Evolutionary conservation across 2,888 invertebrate species (phyloP), one percentile per base, ranked within the genome.

Genomic region (Chrysolina oricalcia): DNA sequence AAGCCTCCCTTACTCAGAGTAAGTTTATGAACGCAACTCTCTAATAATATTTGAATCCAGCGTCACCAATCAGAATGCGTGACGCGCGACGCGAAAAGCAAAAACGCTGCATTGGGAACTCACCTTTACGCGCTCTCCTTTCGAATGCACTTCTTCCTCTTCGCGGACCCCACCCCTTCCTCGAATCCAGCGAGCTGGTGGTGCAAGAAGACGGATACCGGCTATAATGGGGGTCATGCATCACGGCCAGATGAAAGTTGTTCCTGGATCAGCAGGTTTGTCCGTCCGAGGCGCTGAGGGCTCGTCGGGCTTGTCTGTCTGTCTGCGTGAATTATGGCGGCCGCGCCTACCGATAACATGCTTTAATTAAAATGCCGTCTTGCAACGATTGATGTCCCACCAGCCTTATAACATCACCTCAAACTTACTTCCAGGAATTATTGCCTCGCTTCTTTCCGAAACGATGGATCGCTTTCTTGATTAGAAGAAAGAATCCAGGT

Each of bases 331-430:
- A 85, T 86, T 89, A 89, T 87, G 85, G 88, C 87, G 84, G 87
- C 87, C 88, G 88, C 89, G 88, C 88, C 88, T 87, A 87, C 89
- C 89, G 89, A 89, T 89, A 89, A 89, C 89, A 87, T 87, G 88
- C 86, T 89, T 89, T 89, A 89, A 89, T 89, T 89, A 89, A 89
- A 89, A 89, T 89, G 87, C 89, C 89, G 89, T 89, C 89, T 87
- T 85, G 83, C 76, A 81, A 84, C 88, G 89, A 89, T 89, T 89
- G 89, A 89, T 89, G 88, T 78, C 80, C 81, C 78, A 73, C 79
- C 76, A 75, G 77, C 75, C 76, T 76, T 75, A 72, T 70, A 75
- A 78, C 79, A 79, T 73, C 74, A 79, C 79, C 79, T 79, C 79
- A 78, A 78, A 78, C 75, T 78, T 76, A 68, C 76, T 78, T 71